These are phyloP conservation scores for Odontophorus gujanensis DNA, from an alignment of 2,113 vertebrate species.

Conservation along the genomic window DNA sequence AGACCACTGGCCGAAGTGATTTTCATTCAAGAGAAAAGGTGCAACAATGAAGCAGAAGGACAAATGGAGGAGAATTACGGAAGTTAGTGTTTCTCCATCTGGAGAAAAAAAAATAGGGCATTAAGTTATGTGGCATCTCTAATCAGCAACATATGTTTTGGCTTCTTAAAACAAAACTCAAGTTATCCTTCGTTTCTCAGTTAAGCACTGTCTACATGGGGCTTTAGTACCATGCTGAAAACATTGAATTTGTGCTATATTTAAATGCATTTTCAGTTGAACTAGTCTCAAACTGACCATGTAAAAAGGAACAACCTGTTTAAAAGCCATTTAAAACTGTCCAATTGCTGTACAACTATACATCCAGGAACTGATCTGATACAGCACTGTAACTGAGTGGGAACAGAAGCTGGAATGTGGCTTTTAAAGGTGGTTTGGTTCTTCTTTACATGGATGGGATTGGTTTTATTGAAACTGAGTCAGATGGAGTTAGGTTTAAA, in stretches of 20 bases:
- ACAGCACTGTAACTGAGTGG: background rate
- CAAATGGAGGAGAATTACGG: conserved; percentile 36
- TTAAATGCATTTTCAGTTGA: conserved; percentile 50
- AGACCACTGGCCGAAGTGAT: conserved; percentile 12
- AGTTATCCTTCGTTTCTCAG: conserved; percentile 77
- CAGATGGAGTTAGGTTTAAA: conserved; percentile 51
- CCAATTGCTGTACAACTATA: background rate
- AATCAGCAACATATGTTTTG: conserved; percentile 76
- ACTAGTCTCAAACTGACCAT: conserved; percentile 38
- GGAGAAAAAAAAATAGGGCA: conserved; percentile 23
- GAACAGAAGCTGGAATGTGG: background rate
- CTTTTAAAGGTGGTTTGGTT: conserved; percentile 1
- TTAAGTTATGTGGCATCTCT: conserved; percentile 58
- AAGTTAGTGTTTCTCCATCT: conserved; percentile 59
- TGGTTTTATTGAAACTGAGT: conserved; percentile 29
- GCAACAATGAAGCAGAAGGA: conserved; percentile 46
- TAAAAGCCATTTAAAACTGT: conserved; percentile 32
- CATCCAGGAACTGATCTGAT: background rate
- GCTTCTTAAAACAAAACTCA: conserved; percentile 71
- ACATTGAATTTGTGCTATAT: conserved; percentile 48
- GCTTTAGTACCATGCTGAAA: conserved; percentile 57
- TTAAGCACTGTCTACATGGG: conserved; percentile 60
- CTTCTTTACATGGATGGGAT: background rate
- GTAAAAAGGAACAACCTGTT: conserved; percentile 18
- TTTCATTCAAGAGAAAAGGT: conserved; percentile 38